Percentiles rank a stretch among this genome's conserved stretches.
phyloP scores from a whole-genome alignment of 2,888 invertebrate genomes.

The Tipula confusa region DNA sequence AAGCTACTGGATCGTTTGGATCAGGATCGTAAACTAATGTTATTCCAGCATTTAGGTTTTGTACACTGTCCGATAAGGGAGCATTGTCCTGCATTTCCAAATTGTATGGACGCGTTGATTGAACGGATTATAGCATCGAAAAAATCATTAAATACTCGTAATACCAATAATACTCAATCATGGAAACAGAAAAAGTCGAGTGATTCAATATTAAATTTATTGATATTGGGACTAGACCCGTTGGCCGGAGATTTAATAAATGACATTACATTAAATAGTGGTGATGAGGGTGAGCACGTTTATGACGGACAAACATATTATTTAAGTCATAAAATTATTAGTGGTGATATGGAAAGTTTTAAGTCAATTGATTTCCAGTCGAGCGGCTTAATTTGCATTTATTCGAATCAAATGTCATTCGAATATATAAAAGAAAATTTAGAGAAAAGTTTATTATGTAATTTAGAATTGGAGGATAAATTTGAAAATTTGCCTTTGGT shows the following conservation, averaged over 20 bases:
- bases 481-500: constrained; percentile 85
- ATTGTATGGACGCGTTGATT: constrained; percentile 74
- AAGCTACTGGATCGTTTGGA: constrained; percentile 90
- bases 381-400: constrained; percentile 84
- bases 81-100: constrained; percentile 86
- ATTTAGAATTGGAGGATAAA: constrained; percentile 86
- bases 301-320: constrained; percentile 75
- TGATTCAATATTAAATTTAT: constrained; percentile 64
- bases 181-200: constrained; percentile 32
- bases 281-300: constrained; percentile 75
- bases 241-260: constrained; percentile 82
- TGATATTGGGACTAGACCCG: constrained; percentile 81
- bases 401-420: constrained; percentile 85
- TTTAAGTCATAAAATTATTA: constrained; percentile 79
- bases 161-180: constrained; percentile 4
- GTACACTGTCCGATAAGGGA: constrained; percentile 92
- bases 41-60: constrained; percentile 93
- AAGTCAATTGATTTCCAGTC: constrained; percentile 82
- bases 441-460: constrained; percentile 83
- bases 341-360: constrained; percentile 83
- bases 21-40: constrained; percentile 89
- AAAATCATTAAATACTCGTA: constrained; percentile 50
- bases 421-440: constrained; percentile 88
- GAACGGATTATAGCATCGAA: constrained; percentile 62
- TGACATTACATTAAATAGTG: constrained; percentile 80